Percentiles rank a stretch among this genome's conserved stretches.
Evolutionary conservation across 2,113 vertebrate genomes (phyloP).

Genomic region (Oceanites oceanicus): DNA sequence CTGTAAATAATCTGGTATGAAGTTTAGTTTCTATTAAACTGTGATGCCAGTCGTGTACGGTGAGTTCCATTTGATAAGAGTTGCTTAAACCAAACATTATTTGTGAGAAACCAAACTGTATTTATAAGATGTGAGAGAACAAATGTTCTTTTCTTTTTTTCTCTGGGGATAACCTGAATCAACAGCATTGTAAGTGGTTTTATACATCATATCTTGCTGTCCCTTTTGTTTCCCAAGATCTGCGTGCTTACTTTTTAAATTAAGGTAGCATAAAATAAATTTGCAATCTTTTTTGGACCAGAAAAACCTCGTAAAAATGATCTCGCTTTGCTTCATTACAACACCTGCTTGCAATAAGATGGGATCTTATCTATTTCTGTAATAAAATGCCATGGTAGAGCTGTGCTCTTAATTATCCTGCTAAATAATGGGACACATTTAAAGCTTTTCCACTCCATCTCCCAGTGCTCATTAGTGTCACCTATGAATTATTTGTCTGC

Average conservation of each 20-base stretch:
- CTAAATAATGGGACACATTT: conserved; percentile 78
- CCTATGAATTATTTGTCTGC: conserved; percentile 74
- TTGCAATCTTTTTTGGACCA: background rate
- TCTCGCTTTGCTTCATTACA: conserved; percentile 63
- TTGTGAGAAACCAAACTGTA: background rate
- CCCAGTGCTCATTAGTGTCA: conserved; percentile 73
- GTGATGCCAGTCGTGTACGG: background rate
- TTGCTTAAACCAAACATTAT: background rate
- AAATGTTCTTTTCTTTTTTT: background rate
- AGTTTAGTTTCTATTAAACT: background rate
- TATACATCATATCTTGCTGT: background rate
- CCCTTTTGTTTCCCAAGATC: background rate
- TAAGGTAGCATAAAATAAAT: background rate
- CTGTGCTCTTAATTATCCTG: conserved; percentile 74
- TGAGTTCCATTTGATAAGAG: background rate
- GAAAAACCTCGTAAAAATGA: conserved; percentile 48
- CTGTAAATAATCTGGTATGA: background rate
- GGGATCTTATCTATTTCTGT: conserved; percentile 70
- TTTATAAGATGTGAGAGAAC: background rate
- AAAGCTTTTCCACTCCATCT: conserved; percentile 76
- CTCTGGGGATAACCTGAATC: background rate
- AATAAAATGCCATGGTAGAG: conserved; percentile 72
- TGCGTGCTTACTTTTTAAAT: background rate
- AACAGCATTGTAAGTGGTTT: background rate
- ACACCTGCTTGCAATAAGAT: conserved; percentile 68